A percentile compares a stretch with the other conserved stretches of the same genome.
Conservation (phyloP, 2,888 invertebrate species). For the Drosophila multiciliata region DNA sequence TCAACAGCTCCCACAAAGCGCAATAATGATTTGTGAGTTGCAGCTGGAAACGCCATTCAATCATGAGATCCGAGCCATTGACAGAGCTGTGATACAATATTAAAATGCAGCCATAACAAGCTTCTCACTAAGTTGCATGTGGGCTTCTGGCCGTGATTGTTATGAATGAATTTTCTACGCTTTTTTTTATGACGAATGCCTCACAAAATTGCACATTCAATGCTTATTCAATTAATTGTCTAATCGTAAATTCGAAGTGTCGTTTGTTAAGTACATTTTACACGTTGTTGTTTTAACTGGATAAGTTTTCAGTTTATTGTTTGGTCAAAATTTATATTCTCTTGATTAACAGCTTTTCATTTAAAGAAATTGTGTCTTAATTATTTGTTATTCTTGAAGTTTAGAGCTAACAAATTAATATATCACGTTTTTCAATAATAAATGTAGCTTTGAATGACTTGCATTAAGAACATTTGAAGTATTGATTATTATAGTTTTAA, state of each 20-base stretch:
- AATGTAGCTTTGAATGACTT: not conserved
- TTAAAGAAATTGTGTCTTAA: not conserved
- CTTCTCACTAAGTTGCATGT: slow-evolving; percentile 15
- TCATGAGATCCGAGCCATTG: slow-evolving; percentile 44
- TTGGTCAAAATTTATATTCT: not conserved
- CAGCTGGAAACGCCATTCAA: slow-evolving; percentile 35
- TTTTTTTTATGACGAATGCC: slow-evolving; percentile 19
- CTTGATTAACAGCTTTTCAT: not conserved
- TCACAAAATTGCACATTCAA: slow-evolving; percentile 17
- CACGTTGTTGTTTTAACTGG: not conserved
- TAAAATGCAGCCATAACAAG: slow-evolving; percentile 48
- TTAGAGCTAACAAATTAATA: not conserved
- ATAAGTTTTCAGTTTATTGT: not conserved
- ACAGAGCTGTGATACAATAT: slow-evolving; percentile 47
- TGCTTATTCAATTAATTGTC: slow-evolving; percentile 29
- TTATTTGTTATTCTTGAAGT: no score
- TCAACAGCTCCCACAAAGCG: slow-evolving; percentile 34
- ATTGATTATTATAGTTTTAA: not conserved
- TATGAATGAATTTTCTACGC: slow-evolving; percentile 47
- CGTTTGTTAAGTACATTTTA: not conserved
- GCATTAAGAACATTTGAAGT: not conserved
- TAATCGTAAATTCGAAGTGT: slow-evolving; percentile 18
- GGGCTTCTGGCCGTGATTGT: slow-evolving; percentile 22
- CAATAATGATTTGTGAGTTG: slow-evolving; percentile 40
- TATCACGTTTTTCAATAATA: not conserved